Evolutionary conservation across 2,888 invertebrate species (phyloP).

Genomic region (Xylophagus ater): DNA sequence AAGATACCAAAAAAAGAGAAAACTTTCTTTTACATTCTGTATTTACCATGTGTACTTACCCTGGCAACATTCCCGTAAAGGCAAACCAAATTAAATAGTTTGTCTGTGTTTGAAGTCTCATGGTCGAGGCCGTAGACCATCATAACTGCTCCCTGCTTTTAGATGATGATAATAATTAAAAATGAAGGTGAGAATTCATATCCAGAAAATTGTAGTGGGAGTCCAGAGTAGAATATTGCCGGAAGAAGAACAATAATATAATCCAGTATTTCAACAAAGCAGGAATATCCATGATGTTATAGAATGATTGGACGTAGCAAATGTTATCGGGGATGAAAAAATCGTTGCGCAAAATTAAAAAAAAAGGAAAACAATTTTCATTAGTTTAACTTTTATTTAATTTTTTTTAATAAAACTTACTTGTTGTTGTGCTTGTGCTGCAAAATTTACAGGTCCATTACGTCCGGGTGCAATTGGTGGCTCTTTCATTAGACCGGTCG

Average conservation of each 20-base stretch:
- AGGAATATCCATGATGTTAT: too few relatives aligned
- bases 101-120: conserved; percentile 87
- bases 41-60: conserved; percentile 58
- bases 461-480: conserved; percentile 42
- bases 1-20: conserved; percentile 2
- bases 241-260: too few relatives aligned
- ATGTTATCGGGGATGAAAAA: too few relatives aligned
- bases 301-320: too few relatives aligned
- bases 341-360: too few relatives aligned
- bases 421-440: conserved; percentile 34
- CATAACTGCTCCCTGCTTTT: conserved; percentile 72
- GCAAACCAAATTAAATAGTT: conserved; percentile 96
- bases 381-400: background rate
- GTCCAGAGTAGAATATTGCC: too few relatives aligned
- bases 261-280: too few relatives aligned
- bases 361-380: too few relatives aligned
- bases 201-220: too few relatives aligned
- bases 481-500: conserved; percentile 50
- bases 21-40: too few relatives aligned
- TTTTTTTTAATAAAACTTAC: conserved; percentile 22
- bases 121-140: conserved; percentile 97
- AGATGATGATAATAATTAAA: too few relatives aligned
- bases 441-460: conserved; percentile 37
- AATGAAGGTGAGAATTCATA: too few relatives aligned
- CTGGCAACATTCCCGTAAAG: conserved; percentile 96